phyloP scores from a whole-genome alignment of 2,797 vertebrate genomes.

The Catostomus latipinnis region DNA sequence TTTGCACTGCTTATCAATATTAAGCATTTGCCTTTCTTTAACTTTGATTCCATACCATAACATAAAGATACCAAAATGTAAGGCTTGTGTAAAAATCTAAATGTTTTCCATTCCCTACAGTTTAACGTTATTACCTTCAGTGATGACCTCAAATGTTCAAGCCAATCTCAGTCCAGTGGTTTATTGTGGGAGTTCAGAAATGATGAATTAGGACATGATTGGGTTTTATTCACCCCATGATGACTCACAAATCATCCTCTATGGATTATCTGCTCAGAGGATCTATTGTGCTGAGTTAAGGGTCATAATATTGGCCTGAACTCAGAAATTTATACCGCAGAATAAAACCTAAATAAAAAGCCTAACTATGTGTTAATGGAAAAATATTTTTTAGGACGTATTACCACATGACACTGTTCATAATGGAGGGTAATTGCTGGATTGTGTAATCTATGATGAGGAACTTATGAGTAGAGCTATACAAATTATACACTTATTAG shows the following conservation, averaged over 20 bases:
- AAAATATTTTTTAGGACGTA: constrained; percentile 6
- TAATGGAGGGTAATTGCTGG: constrained; percentile 25
- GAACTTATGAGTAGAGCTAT: constrained; percentile 31
- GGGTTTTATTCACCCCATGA: constrained; percentile 87
- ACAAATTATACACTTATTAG: constrained; percentile 13
- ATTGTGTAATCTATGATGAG: constrained; percentile 20
- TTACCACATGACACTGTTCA: constrained; percentile 7
- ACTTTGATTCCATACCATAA: no score
- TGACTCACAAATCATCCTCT: constrained; percentile 87
- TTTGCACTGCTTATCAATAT: no score
- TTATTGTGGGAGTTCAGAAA: constrained; percentile 72
- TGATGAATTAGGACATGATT: constrained; percentile 86
- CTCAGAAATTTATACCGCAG: constrained; percentile 77
- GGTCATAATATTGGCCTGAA: constrained; percentile 80
- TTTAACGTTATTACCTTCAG: constrained; percentile 58
- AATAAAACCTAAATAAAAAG: constrained; percentile 63
- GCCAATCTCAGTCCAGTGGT: constrained; percentile 68
- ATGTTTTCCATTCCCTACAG: background rate
- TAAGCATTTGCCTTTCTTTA: background rate
- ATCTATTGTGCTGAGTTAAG: constrained; percentile 83
- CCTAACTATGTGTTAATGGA: constrained; percentile 36
- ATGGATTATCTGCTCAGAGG: constrained; percentile 85
- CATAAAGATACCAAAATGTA: background rate
- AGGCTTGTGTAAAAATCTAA: background rate
- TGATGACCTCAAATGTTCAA: constrained; percentile 69